Evolutionary conservation across 2,888 invertebrate genomes (phyloP).

Genomic region (Lasioglossum lativentre): DNA sequence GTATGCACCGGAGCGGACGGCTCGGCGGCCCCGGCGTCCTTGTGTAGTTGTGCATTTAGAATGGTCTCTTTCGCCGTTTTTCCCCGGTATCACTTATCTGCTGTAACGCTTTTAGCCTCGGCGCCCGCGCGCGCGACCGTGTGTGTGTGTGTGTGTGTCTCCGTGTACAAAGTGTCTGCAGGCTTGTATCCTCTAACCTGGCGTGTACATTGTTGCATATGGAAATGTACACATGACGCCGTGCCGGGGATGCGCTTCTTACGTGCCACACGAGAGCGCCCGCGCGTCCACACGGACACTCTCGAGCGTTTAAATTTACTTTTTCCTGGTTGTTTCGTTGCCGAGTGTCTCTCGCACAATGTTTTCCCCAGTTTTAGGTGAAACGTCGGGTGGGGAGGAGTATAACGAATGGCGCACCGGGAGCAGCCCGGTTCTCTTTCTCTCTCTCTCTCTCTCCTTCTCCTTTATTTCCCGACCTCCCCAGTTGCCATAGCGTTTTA

Average conservation of each 20-base stretch:
- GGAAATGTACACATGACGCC: slow-evolving; percentile 37
- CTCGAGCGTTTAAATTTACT: slow-evolving; percentile 62
- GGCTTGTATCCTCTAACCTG: slow-evolving; percentile 26
- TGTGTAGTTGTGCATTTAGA: slow-evolving; percentile 61
- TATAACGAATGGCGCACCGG: not conserved
- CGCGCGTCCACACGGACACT: slow-evolving; percentile 15
- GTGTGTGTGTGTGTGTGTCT: not conserved
- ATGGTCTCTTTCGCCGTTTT: slow-evolving; percentile 52
- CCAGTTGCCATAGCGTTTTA: not conserved
- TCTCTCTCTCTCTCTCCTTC: not conserved
- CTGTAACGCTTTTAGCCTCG: slow-evolving; percentile 54
- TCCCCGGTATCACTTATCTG: slow-evolving; percentile 62
- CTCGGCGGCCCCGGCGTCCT: slow-evolving; percentile 18
- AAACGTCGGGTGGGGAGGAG: not conserved
- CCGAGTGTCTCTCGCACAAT: slow-evolving; percentile 50
- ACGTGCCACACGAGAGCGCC: slow-evolving; percentile 21
- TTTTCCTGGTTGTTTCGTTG: slow-evolving; percentile 39
- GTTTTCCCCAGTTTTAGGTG: slow-evolving; percentile 34
- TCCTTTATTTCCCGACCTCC: not conserved
- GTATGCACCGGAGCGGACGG: slow-evolving; percentile 11
- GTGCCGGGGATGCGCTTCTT: slow-evolving; percentile 30
- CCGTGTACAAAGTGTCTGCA: slow-evolving; percentile 57
- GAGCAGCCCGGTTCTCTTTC: not conserved
- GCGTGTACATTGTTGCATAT: slow-evolving; percentile 31
- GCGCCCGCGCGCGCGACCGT: not conserved